Evolutionary conservation across 92 coral and sea anemone genomes (phyloP), one percentile per base, ranked within the genome.

Genomic region (Anthopleura xanthogrammica): DNA sequence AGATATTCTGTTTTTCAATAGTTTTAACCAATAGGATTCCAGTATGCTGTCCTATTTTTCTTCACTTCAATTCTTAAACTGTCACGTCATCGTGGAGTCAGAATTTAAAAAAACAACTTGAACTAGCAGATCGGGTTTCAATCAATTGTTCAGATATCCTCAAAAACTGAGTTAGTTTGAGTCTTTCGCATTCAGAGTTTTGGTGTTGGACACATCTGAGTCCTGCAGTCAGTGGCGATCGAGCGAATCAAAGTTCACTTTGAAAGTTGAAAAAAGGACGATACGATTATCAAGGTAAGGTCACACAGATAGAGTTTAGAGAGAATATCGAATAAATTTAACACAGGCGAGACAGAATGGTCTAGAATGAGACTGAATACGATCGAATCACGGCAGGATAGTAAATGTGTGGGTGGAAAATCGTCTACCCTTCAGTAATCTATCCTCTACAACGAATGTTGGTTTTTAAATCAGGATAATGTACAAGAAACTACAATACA

Each of bases 61-160:
- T 12, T 68, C 19, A 29, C 16, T 48, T 57, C 77, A 81, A 81
- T 81, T 81, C 84, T 52, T 50, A 16, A 14, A 7, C 13, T 40
- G 56, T 81, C 56, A 81, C 84, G 84, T 81, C 84, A 81, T 42
- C 54, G 77, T n/a, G 19, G 16, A 7, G 12, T 62, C 23, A 62
- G 39, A 62, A 9, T n/a, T 10, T 48, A 41, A 19, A 19, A 43
- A 2, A 70, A 74, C 85, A 46, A 65, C 46, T 12, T 82, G 29
- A 68, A 74, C 80, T 68, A 57, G 62, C 2, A 75, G 40, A 83
- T 83, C 86, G 54, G 73, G 80, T 83, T 83, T 57, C 86, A 7
- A 24, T 75, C 86, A 41, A 83, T 73, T 73, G 74, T 73, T 83
- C 78, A 20, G 46, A 29, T 74, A 74, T 52, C 79, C 80, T 56